Percentiles rank a stretch among this genome's conserved stretches.
Conservation (phyloP, 37 sponge, comb jelly and placozoan species). For the Hormiphora californensis region DNA sequence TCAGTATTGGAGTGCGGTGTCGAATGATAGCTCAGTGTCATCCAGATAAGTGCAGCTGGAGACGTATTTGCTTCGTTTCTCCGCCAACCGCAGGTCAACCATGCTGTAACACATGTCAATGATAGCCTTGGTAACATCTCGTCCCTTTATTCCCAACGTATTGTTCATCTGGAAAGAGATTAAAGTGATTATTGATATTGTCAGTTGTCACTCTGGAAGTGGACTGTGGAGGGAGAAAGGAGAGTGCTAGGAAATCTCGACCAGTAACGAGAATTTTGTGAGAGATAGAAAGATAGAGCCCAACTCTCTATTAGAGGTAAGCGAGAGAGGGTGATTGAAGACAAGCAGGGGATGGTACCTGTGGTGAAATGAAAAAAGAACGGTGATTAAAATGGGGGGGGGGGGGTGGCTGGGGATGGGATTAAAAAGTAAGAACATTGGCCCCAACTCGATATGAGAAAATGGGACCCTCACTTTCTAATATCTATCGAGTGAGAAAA, state of each 20-base stretch:
- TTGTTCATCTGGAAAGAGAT: slow-evolving; percentile 61
- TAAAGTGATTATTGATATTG: slow-evolving; percentile 40
- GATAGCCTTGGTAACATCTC: slow-evolving; percentile 57
- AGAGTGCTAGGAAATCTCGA: not conserved
- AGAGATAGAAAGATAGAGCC: too few relatives aligned
- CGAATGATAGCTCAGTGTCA: slow-evolving; percentile 30
- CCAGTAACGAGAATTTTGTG: too few relatives aligned
- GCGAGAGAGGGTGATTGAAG: too few relatives aligned
- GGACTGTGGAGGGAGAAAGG: not conserved
- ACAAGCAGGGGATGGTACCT: too few relatives aligned
- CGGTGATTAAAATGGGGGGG: too few relatives aligned
- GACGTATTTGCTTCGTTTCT: not conserved
- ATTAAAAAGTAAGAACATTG: too few relatives aligned
- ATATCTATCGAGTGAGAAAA: too few relatives aligned
- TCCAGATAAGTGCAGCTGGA: not conserved
- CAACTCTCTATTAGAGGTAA: too few relatives aligned
- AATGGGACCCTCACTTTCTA: too few relatives aligned
- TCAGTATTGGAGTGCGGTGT: not conserved
- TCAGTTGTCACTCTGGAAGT: not conserved
- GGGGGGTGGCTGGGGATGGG: too few relatives aligned
- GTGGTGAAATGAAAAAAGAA: too few relatives aligned
- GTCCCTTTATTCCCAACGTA: slow-evolving; percentile 66
- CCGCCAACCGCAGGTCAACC: slow-evolving; percentile 46
- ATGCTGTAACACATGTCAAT: slow-evolving; percentile 76
- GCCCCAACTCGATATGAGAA: too few relatives aligned